phyloP scores from a whole-genome alignment of 2,797 vertebrate genomes.

The Acrocephalus scirpaceus region DNA sequence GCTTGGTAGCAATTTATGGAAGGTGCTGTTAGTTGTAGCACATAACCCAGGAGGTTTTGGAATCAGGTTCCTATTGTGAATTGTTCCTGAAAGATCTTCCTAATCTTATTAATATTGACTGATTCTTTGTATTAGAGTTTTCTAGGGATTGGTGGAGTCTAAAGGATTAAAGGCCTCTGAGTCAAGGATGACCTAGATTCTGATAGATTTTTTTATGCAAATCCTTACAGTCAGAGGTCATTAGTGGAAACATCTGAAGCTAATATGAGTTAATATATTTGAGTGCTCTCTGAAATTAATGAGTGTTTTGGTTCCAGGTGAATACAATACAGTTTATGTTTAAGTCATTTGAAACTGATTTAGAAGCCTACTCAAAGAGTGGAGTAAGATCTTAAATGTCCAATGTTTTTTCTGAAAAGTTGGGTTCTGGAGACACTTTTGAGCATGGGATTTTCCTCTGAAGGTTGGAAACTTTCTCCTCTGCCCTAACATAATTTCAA shows the following conservation, averaged over 20 bases:
- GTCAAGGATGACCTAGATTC: constrained; percentile 62
- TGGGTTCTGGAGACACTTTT: neutral
- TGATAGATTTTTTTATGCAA: constrained; percentile 58
- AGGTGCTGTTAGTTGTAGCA: neutral
- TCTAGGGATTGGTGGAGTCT: constrained; percentile 19
- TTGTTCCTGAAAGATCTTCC: constrained; percentile 38
- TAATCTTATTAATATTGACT: constrained; percentile 33
- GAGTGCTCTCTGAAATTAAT: neutral
- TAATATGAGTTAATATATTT: constrained; percentile 24
- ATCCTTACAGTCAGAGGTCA: constrained; percentile 49
- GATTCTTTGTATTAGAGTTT: constrained; percentile 59
- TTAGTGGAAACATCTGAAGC: constrained; percentile 38
- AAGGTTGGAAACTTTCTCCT: neutral
- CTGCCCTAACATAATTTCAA: neutral
- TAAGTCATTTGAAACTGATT: neutral
- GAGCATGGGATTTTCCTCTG: neutral
- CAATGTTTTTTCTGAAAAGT: neutral
- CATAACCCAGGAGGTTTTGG: neutral
- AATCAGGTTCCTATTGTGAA: constrained; percentile 19
- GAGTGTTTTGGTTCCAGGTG: neutral
- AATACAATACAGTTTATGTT: neutral
- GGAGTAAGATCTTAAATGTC: neutral
- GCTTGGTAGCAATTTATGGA: neutral
- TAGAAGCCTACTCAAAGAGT: neutral
- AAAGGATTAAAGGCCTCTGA: constrained; percentile 56